Evolutionary conservation across 2,113 vertebrate genomes (phyloP), one percentile per base, ranked within the genome.

Genomic region (Oplegnathus fasciatus): DNA sequence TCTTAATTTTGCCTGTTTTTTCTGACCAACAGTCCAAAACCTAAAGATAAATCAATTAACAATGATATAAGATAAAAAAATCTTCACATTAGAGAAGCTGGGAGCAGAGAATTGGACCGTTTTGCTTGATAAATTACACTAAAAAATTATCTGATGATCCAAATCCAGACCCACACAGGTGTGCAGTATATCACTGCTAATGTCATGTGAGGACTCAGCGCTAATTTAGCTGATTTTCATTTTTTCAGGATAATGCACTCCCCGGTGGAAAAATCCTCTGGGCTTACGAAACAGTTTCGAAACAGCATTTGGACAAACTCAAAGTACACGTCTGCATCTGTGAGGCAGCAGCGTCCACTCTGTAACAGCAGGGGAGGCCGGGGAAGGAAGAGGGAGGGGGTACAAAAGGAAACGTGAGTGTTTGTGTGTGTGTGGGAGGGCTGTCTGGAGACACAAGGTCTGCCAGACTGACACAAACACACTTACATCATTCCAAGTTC

Each of bases 361-460:
- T 30, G 42, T 28, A 20, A 67, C 89, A 85, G 82, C 88, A 80
- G 84, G 88, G 77, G 82, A 77, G 48, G 7, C 11, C 8, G 9
- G 77, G 87, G 79, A 76, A 83, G 82, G 83, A 85, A 82, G 71
- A 66, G 57, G 73, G 81, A n/a, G 75, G 58, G 64, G 66, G 30
- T 15, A 52, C 69, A 30, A 80, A 71, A 82, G 75, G 88, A 87
- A 90, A 75, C 18, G 42, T 79, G 64, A 46, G 71, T 79, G 54
- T 72, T n/a, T 64, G 69, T 78, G 74, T 79, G 55, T 62, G 87
- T 74, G 88, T 84, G 79, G 82, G 86, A 73, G 60, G 80, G 30
- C 83, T 46, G 86, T 82, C 70, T 89, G 88, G 88, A 90, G 90
- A 93, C 87, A 64, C 44, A 34, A 61, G 87, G 92, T 93, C 89